Conservation (phyloP, 1,140 invertebrate species). For the Drosophila trapezifrons region DNA sequence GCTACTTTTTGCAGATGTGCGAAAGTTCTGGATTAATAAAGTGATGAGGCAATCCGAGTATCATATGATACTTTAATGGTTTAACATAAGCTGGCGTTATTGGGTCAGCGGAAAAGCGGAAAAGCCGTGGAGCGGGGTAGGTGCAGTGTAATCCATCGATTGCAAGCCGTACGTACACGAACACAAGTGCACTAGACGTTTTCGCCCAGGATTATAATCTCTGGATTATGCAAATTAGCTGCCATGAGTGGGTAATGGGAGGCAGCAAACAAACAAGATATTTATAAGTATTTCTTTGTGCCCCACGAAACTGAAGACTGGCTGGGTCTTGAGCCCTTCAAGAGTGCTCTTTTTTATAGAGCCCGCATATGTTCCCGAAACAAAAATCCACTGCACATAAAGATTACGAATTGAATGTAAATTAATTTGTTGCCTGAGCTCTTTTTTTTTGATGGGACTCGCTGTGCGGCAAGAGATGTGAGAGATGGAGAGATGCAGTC, state of each 20-base stretch:
- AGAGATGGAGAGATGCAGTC: conserved; percentile 8
- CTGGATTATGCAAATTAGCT: conserved; percentile 57
- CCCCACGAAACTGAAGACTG: conserved; percentile 5
- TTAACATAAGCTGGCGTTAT: conserved; percentile 15
- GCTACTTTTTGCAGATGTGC: conserved; percentile 6
- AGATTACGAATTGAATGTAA: conserved; percentile 44
- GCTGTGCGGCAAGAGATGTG: conserved; percentile 39
- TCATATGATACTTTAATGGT: conserved; percentile 14
- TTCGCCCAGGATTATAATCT: conserved; percentile 54
- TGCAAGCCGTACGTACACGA: conserved; percentile 19
- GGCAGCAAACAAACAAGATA: conserved; percentile 34
- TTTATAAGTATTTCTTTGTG: conserved; percentile 44
- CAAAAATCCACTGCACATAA: conserved; percentile 26
- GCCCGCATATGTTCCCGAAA: conserved; percentile 29
- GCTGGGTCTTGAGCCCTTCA: conserved; percentile 1
- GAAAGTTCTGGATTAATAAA: conserved; percentile 3
- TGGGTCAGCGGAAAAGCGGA: conserved; percentile 29
- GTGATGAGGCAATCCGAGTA: conserved; percentile 28
- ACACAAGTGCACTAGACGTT: conserved; percentile 32
- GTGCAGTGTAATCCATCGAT: conserved; percentile 66
- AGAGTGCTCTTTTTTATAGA: conserved; percentile 12
- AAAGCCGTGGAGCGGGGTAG: conserved; percentile 7
- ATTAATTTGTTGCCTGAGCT: conserved; percentile 37
- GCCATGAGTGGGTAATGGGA: conserved; percentile 32
- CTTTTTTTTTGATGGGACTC: background rate